A percentile compares a stretch with the other conserved stretches of the same genome.
phyloP scores from a whole-genome alignment of 2,113 vertebrate species.

The Leptobrachium leishanense region DNA sequence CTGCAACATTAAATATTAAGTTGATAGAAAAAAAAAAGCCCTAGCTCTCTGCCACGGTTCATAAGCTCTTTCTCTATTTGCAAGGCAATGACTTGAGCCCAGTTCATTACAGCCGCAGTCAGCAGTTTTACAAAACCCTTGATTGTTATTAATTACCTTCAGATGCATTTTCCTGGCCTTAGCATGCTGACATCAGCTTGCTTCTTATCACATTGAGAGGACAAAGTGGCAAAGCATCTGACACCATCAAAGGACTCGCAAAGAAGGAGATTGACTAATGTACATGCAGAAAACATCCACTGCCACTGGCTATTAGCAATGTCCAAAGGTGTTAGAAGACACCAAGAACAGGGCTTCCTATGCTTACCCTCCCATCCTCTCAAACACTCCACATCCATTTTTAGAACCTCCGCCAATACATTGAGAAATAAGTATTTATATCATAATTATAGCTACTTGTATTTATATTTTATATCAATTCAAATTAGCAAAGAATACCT shows the following conservation, averaged over 20 bases:
- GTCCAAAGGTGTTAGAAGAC: neutral
- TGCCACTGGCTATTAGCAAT: slow-evolving; percentile 17
- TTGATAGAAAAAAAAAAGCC: slow-evolving; percentile 44
- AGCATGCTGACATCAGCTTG: slow-evolving; percentile 57
- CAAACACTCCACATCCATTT: neutral
- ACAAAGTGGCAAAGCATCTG: slow-evolving; percentile 41
- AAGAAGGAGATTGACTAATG: slow-evolving; percentile 35
- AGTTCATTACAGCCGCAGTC: slow-evolving; percentile 59
- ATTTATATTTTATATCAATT: no score
- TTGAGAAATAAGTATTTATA: no score
- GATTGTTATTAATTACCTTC: slow-evolving; percentile 72
- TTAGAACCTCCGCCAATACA: no score
- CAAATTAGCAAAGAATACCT: no score
- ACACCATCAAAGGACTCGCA: neutral
- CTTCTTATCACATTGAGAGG: slow-evolving; percentile 53
- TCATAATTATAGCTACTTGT: neutral
- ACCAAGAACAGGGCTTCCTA: neutral
- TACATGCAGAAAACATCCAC: neutral
- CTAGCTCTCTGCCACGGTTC: slow-evolving; percentile 55
- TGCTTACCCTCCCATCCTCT: neutral
- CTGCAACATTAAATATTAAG: slow-evolving; percentile 61
- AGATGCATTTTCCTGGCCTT: slow-evolving; percentile 61
- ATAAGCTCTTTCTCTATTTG: slow-evolving; percentile 56
- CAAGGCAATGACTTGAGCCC: slow-evolving; percentile 56
- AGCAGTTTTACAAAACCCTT: slow-evolving; percentile 63